A percentile compares a stretch with the other conserved stretches of the same genome.
phyloP scores from a whole-genome alignment of 2,113 vertebrate genomes.

The Chamaea fasciata region DNA sequence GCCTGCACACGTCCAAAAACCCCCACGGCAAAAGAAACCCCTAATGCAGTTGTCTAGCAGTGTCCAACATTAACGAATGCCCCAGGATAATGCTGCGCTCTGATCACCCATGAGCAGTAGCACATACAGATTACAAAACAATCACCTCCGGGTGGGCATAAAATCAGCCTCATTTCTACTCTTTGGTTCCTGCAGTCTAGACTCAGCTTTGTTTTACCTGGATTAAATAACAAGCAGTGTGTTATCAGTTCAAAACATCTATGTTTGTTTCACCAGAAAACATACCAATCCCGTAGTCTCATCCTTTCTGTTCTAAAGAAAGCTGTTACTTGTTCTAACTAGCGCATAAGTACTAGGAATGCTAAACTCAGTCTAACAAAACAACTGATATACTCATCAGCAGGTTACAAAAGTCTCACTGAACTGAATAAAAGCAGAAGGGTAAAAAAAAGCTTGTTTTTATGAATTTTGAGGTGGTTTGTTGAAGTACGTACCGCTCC shows the following conservation, averaged over 20 bases:
- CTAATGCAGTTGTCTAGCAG: neutral
- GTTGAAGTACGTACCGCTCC: conserved; percentile 88
- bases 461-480: neutral
- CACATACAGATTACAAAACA: neutral
- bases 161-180: neutral
- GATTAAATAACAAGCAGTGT: neutral
- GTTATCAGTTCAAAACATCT: neutral
- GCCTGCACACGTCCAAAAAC: neutral
- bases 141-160: neutral
- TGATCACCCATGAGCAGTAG: neutral
- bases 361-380: neutral
- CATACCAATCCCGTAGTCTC: neutral
- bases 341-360: neutral
- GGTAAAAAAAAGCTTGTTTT: neutral
- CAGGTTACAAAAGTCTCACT: neutral
- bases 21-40: neutral
- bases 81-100: neutral
- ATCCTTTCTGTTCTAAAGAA: neutral
- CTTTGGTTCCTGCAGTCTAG: neutral
- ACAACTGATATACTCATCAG: neutral
- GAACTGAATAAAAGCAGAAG: neutral
- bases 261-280: neutral
- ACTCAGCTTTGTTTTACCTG: neutral
- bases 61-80: fast-evolving
- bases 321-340: neutral